A percentile compares a stretch with the other conserved stretches of the same genome.
Evolutionary conservation across 2,797 vertebrate genomes (phyloP).

Genomic region (Schizopygopsis pylzovi): DNA sequence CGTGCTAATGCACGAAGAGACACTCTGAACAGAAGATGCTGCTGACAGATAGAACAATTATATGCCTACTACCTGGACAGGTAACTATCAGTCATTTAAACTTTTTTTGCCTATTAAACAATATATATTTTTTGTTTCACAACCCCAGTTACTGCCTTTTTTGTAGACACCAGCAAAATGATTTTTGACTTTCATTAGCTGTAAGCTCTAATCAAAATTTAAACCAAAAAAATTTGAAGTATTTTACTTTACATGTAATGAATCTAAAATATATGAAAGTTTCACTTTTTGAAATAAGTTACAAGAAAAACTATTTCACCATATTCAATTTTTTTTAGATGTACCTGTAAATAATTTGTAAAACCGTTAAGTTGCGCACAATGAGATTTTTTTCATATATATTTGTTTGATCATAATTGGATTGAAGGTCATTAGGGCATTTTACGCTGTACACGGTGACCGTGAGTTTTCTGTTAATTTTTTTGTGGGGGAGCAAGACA

Average conservation of each 20-base stretch:
- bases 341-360: background rate
- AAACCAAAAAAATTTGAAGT: too few relatives aligned
- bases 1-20: conserved; percentile 99
- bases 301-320: too few relatives aligned
- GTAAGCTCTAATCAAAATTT: too few relatives aligned
- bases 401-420: background rate
- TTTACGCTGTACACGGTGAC: background rate
- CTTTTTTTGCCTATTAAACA: conserved; percentile 91
- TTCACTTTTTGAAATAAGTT: too few relatives aligned
- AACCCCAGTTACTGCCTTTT: conserved; percentile 43
- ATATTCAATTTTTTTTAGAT: too few relatives aligned
- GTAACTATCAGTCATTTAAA: conserved; percentile 99
- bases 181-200: too few relatives aligned
- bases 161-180: conserved; percentile 16
- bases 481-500: background rate
- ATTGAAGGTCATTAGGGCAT: background rate
- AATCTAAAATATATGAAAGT: too few relatives aligned
- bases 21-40: conserved; percentile 99
- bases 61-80: conserved; percentile 99
- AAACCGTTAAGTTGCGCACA: background rate
- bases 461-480: background rate
- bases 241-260: too few relatives aligned
- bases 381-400: background rate
- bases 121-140: conserved; percentile 64
- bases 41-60: conserved; percentile 99